phyloP scores from a whole-genome alignment of 1,140 invertebrate genomes.

The Lanistes nyassanus region DNA sequence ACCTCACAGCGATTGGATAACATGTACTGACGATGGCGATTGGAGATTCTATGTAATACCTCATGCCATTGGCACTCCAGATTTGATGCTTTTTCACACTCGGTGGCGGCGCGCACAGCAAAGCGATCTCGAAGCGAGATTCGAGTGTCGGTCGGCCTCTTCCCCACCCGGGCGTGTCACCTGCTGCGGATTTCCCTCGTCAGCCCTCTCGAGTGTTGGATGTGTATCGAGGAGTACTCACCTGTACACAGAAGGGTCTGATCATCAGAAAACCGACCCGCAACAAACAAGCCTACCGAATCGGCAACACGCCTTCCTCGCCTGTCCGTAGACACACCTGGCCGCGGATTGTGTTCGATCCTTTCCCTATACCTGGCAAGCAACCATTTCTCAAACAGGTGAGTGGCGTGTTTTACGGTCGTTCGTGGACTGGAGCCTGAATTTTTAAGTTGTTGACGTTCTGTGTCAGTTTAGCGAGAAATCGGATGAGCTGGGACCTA shows the following conservation, averaged over 20 bases:
- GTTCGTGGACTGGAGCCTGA: neutral
- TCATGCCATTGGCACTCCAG: neutral
- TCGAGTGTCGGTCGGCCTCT: neutral
- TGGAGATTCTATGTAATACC: too few species aligned
- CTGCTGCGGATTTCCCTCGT: neutral
- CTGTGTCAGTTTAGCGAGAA: neutral
- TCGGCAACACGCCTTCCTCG: neutral
- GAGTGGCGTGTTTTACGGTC: neutral
- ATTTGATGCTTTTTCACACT: neutral
- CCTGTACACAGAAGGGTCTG: neutral
- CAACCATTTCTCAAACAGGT: neutral
- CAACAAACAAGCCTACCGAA: neutral
- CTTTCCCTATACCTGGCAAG: neutral
- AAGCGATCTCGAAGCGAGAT: neutral
- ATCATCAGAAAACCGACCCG: neutral
- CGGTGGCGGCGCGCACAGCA: neutral
- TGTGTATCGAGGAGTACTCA: neutral
- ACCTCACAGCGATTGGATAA: too few species aligned
- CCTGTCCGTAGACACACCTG: neutral
- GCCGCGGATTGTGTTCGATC: neutral
- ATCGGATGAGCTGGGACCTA: neutral
- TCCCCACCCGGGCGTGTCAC: constrained; percentile 8
- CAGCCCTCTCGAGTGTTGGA: neutral
- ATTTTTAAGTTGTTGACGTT: neutral
- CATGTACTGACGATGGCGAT: too few species aligned